These are phyloP conservation scores for Daubentonia madagascariensis DNA, from an alignment of 2,113 vertebrate species.

Conservation along the genomic window DNA sequence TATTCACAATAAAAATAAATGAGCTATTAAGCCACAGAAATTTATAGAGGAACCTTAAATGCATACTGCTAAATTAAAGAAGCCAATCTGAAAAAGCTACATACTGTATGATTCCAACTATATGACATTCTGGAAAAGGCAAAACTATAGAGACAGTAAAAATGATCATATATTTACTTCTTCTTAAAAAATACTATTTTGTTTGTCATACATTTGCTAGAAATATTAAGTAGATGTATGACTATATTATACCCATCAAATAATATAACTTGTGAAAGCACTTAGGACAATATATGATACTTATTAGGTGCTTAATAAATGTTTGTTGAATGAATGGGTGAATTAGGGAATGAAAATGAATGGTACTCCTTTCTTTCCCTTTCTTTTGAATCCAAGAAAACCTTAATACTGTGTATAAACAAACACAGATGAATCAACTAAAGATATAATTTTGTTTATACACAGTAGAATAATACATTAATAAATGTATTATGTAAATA, in stretches of 20 bases:
- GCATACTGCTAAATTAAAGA: background rate
- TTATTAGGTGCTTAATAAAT: background rate
- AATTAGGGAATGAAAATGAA: background rate
- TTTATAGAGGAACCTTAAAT: background rate
- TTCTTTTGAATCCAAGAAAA: background rate
- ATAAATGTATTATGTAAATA: background rate
- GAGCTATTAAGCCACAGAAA: background rate
- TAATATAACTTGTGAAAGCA: background rate
- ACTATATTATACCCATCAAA: background rate
- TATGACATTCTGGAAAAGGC: background rate
- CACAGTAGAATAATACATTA: background rate
- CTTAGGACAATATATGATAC: background rate
- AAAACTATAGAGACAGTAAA: background rate
- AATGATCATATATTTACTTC: background rate
- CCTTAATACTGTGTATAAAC: background rate
- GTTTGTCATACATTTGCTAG: background rate
- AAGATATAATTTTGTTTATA: conserved; percentile 33
- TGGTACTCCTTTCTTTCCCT: background rate
- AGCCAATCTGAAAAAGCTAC: background rate
- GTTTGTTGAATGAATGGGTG: background rate
- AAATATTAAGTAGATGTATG: background rate
- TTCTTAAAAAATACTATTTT: background rate
- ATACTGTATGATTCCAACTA: background rate
- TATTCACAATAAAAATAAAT: background rate
- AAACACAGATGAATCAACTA: background rate